Evolutionary conservation across 2,888 invertebrate species (phyloP).

Genomic region (Ennomos fuscantarius): DNA sequence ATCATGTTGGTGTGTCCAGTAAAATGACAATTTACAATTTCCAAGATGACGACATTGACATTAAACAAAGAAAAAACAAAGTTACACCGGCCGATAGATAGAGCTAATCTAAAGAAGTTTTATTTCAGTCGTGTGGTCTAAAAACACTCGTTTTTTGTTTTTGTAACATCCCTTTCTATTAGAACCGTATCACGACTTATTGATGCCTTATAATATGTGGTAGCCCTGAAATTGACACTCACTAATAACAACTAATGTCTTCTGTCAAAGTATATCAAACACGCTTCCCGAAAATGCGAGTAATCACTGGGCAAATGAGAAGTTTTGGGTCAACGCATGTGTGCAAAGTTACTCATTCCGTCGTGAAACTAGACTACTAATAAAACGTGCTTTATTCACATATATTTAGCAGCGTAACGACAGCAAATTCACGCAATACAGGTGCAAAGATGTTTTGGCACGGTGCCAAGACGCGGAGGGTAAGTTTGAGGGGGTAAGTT

Average conservation of each 20-base stretch:
- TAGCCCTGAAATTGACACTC: constrained; percentile 59
- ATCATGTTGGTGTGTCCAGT: too few relatives aligned
- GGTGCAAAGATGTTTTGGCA: constrained; percentile 56
- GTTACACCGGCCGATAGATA: too few relatives aligned
- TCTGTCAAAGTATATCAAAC: constrained; percentile 62
- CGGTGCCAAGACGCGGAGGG: constrained; percentile 63
- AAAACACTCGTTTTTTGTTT: too few relatives aligned
- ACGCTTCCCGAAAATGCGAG: constrained; percentile 58
- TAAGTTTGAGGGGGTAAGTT: constrained; percentile 66
- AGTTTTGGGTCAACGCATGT: constrained; percentile 71
- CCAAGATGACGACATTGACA: too few relatives aligned
- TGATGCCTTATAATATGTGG: constrained; percentile 31
- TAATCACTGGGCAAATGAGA: constrained; percentile 79
- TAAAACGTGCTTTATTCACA: constrained; percentile 54
- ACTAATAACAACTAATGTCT: constrained; percentile 69
- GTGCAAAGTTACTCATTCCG: constrained; percentile 36
- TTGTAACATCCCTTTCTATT: too few relatives aligned
- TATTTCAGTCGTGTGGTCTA: too few relatives aligned
- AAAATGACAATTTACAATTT: too few relatives aligned
- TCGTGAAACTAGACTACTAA: constrained; percentile 33
- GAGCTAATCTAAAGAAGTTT: too few relatives aligned
- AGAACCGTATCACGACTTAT: too few relatives aligned
- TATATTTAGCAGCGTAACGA: constrained; percentile 35
- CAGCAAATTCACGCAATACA: constrained; percentile 42
- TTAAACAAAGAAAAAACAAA: too few relatives aligned